Evolutionary conservation across 2,113 vertebrate genomes (phyloP).

Genomic region (Anguilla japonica): DNA sequence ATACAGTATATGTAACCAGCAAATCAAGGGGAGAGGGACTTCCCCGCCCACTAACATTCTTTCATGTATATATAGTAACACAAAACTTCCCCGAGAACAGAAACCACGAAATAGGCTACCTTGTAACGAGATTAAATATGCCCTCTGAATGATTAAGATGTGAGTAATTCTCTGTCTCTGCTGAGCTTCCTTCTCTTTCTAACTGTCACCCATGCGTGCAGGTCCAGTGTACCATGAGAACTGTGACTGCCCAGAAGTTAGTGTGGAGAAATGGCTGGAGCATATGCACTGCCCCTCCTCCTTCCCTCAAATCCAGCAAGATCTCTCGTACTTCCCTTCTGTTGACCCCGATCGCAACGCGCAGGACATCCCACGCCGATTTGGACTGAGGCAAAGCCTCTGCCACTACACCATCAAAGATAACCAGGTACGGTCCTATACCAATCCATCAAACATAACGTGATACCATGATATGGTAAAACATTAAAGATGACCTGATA

Average conservation of each 20-base stretch:
- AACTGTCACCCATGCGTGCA: slow-evolving; percentile 40
- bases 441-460: background rate
- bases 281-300: slow-evolving; percentile 83
- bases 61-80: no score
- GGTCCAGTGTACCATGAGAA: slow-evolving; percentile 92
- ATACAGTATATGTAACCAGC: no score
- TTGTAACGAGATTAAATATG: no score
- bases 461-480: background rate
- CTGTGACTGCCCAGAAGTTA: slow-evolving; percentile 85
- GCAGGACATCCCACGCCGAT: slow-evolving; percentile 85
- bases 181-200: no score
- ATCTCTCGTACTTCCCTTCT: slow-evolving; percentile 74
- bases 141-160: no score
- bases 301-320: slow-evolving; percentile 84
- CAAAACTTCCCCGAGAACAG: no score
- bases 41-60: no score
- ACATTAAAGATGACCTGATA: background rate
- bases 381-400: slow-evolving; percentile 91
- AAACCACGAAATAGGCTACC: no score
- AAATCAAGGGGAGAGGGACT: no score
- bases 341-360: slow-evolving; percentile 86
- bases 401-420: slow-evolving; percentile 97
- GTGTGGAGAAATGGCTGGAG: slow-evolving; percentile 75
- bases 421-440: slow-evolving; percentile 77
- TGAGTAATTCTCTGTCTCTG: no score